Evolutionary conservation across 1,140 invertebrate genomes (phyloP), one percentile per base, ranked within the genome.

Genomic region (Drosophila subpulchrella): DNA sequence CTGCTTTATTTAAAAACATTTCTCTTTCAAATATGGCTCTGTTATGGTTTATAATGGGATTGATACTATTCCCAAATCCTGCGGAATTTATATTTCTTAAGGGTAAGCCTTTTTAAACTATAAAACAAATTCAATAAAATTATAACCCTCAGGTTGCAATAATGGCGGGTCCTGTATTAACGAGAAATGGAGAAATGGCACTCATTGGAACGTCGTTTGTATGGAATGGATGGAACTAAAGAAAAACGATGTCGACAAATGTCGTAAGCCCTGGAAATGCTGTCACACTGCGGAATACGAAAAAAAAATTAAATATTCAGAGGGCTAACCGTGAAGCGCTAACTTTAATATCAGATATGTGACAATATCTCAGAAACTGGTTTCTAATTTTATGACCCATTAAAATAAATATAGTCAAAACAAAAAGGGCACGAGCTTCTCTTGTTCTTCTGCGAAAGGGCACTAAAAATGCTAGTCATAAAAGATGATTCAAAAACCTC

Each of bases 391-490:
- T 13, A 58, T 47, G 46, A 56, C 34, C 38, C 27, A 30, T 58
- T 71, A 57, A 76, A 75, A 56, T 8, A 20, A 27, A 30, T 62
- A 24, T 42, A 44, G 36, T 27, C 56, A 46, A 75, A 63, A 63
- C 57, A 80, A 59, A 59, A 57, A 44, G 65, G 42, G 20, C 65
- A 63, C 44, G 65, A 44, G 50, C 61, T 57, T 54, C 17, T 58
- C 32, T 72, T 72, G 20, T 39, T 42, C 36, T 74, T 39, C 27
- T n/a, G 15, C 27, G n/a, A 66, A 66, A 27, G 5, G 20, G 7
- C 12, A n/a, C 27, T 27, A 65, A 39, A 42, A 30, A 44, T 20
- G 12, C 3, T 12, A 34, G 13, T 4, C 36, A 13, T 27, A 7
- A 17, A 30, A 46, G 42, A 30, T 20, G 4, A 30, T 20, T 44